Percentiles rank a stretch among this genome's conserved stretches.
These are phyloP conservation scores for Callipepla squamata DNA, from an alignment of 2,113 vertebrate species.

Conservation along the genomic window DNA sequence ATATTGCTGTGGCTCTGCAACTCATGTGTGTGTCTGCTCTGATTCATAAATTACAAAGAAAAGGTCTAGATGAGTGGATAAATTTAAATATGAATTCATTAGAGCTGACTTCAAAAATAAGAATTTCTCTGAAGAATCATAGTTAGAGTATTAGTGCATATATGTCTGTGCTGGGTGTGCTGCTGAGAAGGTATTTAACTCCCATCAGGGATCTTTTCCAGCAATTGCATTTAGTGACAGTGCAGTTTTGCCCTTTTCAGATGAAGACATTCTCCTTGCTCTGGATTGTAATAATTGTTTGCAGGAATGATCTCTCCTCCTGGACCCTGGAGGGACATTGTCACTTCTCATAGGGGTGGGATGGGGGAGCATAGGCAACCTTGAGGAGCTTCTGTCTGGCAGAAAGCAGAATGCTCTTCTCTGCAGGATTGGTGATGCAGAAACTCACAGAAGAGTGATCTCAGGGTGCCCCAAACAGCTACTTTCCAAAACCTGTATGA, in stretches of 20 bases:
- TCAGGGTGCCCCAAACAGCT: not conserved
- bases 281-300: not conserved
- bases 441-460: not conserved
- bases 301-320: not conserved
- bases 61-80: not conserved
- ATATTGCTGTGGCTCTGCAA: not conserved
- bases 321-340: fast-evolving
- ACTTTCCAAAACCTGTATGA: not conserved
- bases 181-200: not conserved
- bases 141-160: not conserved
- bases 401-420: not conserved
- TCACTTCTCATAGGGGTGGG: not conserved
- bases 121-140: not conserved
- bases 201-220: not conserved
- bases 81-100: constrained; percentile 36
- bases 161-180: not conserved
- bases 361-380: fast-evolving
- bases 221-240: not conserved
- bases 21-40: not conserved
- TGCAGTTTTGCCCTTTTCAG: not conserved
- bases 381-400: not conserved
- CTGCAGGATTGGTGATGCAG: not conserved
- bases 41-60: constrained; percentile 26
- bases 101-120: not conserved
- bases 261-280: not conserved